A percentile compares a stretch with the other conserved stretches of the same genome.
phyloP scores from a whole-genome alignment of 2,888 invertebrate genomes.

The Epirrhoe tristata region DNA sequence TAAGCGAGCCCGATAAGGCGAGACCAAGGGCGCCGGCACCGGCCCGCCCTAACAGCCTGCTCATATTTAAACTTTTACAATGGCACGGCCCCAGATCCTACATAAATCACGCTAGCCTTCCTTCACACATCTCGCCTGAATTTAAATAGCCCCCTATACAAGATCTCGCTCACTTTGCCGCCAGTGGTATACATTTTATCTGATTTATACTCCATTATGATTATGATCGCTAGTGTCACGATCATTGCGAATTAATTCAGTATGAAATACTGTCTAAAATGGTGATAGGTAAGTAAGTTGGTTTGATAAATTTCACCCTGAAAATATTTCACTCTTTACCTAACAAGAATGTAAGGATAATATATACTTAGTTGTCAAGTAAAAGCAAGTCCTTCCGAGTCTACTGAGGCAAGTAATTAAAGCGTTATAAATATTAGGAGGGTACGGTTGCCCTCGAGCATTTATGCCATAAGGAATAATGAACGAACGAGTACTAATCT shows the following conservation, averaged over 20 bases:
- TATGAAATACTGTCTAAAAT: slow-evolving; percentile 4
- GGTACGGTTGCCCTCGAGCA: slow-evolving; percentile 31
- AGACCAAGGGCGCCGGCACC: slow-evolving; percentile 28
- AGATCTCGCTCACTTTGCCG: slow-evolving; percentile 64
- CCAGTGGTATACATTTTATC: slow-evolving; percentile 55
- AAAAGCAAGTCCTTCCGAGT: slow-evolving; percentile 8
- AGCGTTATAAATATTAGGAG: slow-evolving; percentile 35
- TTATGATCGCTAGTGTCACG: slow-evolving; percentile 41
- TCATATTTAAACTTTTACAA: slow-evolving; percentile 80
- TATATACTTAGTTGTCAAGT: slow-evolving; percentile 1
- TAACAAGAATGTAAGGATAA: neutral
- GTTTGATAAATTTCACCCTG: neutral
- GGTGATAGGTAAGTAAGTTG: too few species aligned
- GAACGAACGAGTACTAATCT: slow-evolving; percentile 54
- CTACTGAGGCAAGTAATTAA: slow-evolving; percentile 34
- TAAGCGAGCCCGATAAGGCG: slow-evolving; percentile 40
- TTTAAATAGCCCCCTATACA: slow-evolving; percentile 76
- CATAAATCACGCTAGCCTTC: slow-evolving; percentile 77
- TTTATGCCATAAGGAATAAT: slow-evolving; percentile 46
- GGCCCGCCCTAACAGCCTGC: slow-evolving; percentile 50
- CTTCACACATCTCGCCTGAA: slow-evolving; percentile 77
- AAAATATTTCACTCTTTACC: neutral
- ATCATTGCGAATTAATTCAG: slow-evolving; percentile 34
- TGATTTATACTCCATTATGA: slow-evolving; percentile 52
- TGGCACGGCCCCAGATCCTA: slow-evolving; percentile 63